Evolutionary conservation across 2,888 invertebrate species (phyloP).

Genomic region (Brassicogethes aeneus): DNA sequence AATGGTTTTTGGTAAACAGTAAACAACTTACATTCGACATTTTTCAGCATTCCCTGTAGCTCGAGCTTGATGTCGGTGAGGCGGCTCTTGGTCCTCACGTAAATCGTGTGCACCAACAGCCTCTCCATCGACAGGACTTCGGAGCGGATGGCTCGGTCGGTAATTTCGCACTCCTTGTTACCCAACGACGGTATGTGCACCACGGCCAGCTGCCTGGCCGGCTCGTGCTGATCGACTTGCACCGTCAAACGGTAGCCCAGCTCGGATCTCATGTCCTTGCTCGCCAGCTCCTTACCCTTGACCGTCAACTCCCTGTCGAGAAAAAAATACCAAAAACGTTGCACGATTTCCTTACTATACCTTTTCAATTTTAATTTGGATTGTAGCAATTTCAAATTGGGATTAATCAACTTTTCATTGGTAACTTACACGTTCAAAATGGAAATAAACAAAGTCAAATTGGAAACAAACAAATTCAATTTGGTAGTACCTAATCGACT

Average conservation of each 20-base stretch:
- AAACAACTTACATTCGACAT: conserved; percentile 66
- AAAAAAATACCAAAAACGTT: conserved; percentile 14
- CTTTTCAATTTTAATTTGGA: too few species aligned
- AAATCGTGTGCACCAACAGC: conserved; percentile 88
- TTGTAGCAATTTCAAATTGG: too few species aligned
- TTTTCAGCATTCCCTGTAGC: conserved; percentile 59
- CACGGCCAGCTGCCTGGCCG: conserved; percentile 64
- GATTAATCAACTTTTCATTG: too few species aligned
- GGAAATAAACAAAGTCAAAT: too few species aligned
- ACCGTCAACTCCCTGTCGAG: conserved; percentile 50
- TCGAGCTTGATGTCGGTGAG: conserved; percentile 74
- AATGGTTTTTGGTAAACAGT: too few species aligned
- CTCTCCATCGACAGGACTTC: conserved; percentile 94
- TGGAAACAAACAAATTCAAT: too few species aligned
- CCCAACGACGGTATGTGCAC: conserved; percentile 60
- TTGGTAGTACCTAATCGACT: too few species aligned
- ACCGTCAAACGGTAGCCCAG: conserved; percentile 82
- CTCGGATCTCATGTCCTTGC: conserved; percentile 67
- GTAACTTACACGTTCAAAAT: too few species aligned
- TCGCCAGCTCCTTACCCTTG: conserved; percentile 37
- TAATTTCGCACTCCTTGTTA: conserved; percentile 60
- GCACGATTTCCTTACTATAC: too few species aligned
- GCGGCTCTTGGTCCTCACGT: conserved; percentile 80
- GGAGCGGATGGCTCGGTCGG: conserved; percentile 72
- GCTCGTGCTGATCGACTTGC: conserved; percentile 77